A percentile compares a stretch with the other conserved stretches of the same genome.
Conservation (phyloP, 2,113 vertebrate genomes). For the Perca flavescens region DNA sequence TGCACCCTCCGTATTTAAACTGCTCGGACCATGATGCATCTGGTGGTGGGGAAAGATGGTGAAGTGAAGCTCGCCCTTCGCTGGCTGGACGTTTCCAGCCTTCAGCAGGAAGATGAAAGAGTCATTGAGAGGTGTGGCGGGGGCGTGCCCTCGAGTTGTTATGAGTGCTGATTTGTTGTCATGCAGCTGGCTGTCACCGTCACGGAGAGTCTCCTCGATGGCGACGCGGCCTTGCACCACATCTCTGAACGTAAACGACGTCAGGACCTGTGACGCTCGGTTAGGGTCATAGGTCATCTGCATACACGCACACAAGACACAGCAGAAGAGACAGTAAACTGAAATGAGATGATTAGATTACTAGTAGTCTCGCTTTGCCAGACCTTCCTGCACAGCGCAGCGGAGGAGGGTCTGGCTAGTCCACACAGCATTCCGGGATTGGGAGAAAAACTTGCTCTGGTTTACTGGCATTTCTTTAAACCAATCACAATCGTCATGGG, state of each 20-base stretch:
- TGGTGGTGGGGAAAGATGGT: conserved; percentile 85
- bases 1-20: conserved; percentile 41
- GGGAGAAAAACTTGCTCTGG: too few relatives aligned
- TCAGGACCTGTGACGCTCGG: conserved; percentile 66
- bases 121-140: conserved; percentile 80
- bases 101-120: conserved; percentile 90
- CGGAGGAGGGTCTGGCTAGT: too few relatives aligned
- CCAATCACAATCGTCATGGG: too few relatives aligned
- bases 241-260: conserved; percentile 88
- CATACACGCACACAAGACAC: conserved; percentile 36
- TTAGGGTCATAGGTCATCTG: conserved; percentile 75
- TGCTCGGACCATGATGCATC: conserved; percentile 45
- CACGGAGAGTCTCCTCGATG: conserved; percentile 84
- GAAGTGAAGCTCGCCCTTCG: conserved; percentile 85
- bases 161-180: conserved; percentile 57
- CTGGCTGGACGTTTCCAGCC: conserved; percentile 88
- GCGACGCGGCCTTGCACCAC: conserved; percentile 86
- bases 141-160: conserved; percentile 69
- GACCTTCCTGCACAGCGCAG: too few relatives aligned
- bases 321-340: conserved; percentile 5
- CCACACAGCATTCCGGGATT: too few relatives aligned
- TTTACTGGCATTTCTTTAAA: too few relatives aligned
- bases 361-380: too few relatives aligned
- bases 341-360: neutral
- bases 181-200: conserved; percentile 37